These are phyloP conservation scores for Myodes glareolus DNA, from an alignment of 2,113 vertebrate genomes.

Conservation along the genomic window DNA sequence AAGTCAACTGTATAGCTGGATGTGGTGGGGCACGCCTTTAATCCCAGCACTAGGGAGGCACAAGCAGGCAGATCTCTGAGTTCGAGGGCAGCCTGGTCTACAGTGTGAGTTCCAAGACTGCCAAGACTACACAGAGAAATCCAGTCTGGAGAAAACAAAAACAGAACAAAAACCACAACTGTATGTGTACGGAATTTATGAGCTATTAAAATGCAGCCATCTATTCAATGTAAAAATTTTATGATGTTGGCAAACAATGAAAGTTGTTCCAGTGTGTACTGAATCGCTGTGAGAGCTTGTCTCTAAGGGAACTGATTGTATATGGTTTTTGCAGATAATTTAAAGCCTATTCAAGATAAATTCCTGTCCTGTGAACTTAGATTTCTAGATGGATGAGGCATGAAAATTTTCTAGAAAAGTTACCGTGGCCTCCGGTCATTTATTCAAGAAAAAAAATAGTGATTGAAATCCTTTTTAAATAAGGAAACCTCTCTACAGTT, in stretches of 20 bases:
- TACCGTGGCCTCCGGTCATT: neutral
- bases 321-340: neutral
- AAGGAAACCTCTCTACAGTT: constrained; percentile 29
- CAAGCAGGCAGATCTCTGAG: neutral
- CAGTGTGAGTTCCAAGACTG: neutral
- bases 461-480: neutral
- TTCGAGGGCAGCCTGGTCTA: neutral
- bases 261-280: neutral
- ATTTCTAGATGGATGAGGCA: constrained; percentile 5
- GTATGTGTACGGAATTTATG: neutral
- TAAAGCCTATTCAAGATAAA: constrained; percentile 21
- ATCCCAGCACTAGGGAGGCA: neutral
- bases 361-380: neutral
- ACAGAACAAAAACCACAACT: neutral
- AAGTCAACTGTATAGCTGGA: neutral
- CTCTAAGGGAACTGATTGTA: neutral
- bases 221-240: constrained; percentile 22
- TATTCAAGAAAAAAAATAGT: constrained; percentile 29
- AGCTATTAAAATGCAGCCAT: neutral
- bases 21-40: neutral
- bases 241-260: neutral
- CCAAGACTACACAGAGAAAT: neutral
- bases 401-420: neutral
- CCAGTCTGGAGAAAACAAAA: neutral
- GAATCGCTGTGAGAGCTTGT: constrained; percentile 16